phyloP scores from a whole-genome alignment of 1,140 invertebrate genomes.

The Nomia melanderi region DNA sequence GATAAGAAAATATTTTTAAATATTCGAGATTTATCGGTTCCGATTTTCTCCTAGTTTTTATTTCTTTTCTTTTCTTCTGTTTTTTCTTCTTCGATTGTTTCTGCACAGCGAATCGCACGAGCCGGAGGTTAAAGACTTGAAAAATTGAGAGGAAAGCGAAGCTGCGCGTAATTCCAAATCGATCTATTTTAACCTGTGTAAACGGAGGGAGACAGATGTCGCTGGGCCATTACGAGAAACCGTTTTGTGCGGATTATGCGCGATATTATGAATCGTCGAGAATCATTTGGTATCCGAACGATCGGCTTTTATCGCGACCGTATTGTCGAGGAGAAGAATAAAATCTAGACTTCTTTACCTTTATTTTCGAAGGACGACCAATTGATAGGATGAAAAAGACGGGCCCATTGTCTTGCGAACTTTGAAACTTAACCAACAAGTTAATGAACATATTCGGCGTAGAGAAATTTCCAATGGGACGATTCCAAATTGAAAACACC shows the following conservation, averaged over 20 bases:
- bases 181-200: constrained; percentile 24
- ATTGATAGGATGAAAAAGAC: neutral
- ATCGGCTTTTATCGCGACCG: neutral
- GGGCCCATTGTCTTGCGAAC: neutral
- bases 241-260: constrained; percentile 15
- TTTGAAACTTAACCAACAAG: neutral
- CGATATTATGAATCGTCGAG: neutral
- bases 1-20: neutral
- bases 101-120: neutral
- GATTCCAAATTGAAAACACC: neutral
- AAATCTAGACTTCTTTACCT: neutral
- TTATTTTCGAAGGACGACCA: neutral
- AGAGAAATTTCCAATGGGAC: too few relatives aligned
- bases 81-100: too few relatives aligned
- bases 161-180: constrained; percentile 20
- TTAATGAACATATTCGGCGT: too few relatives aligned
- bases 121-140: neutral
- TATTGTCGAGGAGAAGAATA: neutral
- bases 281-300: neutral
- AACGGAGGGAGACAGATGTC: constrained; percentile 10
- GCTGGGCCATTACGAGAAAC: constrained; percentile 46
- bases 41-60: neutral
- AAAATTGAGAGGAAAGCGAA: constrained; percentile 9
- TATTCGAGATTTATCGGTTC: neutral
- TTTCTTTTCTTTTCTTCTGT: too few relatives aligned